Conservation (phyloP, 2,797 vertebrate species). For the Bovichtus variegatus region DNA sequence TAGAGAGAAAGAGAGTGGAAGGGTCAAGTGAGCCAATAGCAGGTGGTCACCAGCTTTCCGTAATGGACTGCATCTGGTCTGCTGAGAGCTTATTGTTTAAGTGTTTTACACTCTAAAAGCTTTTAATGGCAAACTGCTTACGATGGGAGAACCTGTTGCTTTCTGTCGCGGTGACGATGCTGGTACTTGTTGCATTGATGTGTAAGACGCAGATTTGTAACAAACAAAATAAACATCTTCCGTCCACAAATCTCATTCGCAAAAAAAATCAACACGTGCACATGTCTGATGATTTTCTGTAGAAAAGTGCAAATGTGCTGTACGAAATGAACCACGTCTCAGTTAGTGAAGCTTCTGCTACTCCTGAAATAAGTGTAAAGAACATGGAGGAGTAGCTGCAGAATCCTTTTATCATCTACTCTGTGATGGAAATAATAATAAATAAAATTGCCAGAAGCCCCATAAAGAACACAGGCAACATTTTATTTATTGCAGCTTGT, state of each 20-base stretch:
- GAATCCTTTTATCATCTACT: background rate
- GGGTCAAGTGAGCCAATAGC: constrained; percentile 52
- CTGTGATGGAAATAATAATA: background rate
- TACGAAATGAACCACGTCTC: background rate
- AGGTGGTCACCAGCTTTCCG: constrained; percentile 49
- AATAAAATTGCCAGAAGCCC: background rate
- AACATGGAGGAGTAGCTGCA: background rate
- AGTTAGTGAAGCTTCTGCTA: background rate
- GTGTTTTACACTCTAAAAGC: background rate
- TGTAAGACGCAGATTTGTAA: background rate
- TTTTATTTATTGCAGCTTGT: background rate
- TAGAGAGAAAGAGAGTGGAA: constrained; percentile 24
- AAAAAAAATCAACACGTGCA: too few species aligned
- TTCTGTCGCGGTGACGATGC: background rate
- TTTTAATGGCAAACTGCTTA: constrained; percentile 1
- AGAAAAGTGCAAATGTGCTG: background rate
- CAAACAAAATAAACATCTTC: too few species aligned
- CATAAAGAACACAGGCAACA: background rate
- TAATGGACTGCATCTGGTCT: constrained; percentile 16
- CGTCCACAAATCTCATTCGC: background rate
- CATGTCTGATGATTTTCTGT: background rate
- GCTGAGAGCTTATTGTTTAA: constrained; percentile 8
- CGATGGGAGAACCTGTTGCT: background rate
- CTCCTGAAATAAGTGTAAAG: background rate
- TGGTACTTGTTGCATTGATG: background rate